phyloP scores from a whole-genome alignment of 2,888 invertebrate species.

The Dryocosmus kuriphilus region DNA sequence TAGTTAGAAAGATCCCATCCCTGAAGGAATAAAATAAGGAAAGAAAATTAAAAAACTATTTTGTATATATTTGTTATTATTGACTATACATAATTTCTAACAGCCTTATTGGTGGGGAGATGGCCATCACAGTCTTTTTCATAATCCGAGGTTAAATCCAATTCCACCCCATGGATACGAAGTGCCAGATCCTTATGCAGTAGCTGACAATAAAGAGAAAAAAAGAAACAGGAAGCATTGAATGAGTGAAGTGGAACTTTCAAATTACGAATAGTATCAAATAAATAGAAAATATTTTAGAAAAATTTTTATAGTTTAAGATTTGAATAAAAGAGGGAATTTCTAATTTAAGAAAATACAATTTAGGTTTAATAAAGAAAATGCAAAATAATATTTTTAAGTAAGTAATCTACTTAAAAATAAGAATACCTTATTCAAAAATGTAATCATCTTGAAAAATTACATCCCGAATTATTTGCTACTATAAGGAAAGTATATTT shows the following conservation, averaged over 20 bases:
- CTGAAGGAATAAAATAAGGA: no score
- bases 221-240: not conserved
- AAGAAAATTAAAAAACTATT: not conserved
- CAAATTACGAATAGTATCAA: not conserved
- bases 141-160: constrained; percentile 68
- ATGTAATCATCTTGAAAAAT: no score
- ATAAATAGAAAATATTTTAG: not conserved
- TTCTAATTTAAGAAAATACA: not conserved
- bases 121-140: constrained; percentile 67
- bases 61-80: not conserved
- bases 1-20: no score
- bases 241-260: not conserved
- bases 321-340: not conserved
- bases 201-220: not conserved
- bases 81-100: not conserved
- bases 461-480: no score
- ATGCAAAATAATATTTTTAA: no score
- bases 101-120: constrained; percentile 72
- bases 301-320: not conserved
- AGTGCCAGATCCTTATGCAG: constrained; percentile 57
- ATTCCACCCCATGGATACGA: constrained; percentile 68
- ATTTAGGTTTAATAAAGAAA: not conserved
- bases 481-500: no score
- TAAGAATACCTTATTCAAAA: no score
- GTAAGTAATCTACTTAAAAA: no score